These are phyloP conservation scores for Parnassius orleans DNA, from an alignment of 2,888 invertebrate genomes.

Conservation along the genomic window DNA sequence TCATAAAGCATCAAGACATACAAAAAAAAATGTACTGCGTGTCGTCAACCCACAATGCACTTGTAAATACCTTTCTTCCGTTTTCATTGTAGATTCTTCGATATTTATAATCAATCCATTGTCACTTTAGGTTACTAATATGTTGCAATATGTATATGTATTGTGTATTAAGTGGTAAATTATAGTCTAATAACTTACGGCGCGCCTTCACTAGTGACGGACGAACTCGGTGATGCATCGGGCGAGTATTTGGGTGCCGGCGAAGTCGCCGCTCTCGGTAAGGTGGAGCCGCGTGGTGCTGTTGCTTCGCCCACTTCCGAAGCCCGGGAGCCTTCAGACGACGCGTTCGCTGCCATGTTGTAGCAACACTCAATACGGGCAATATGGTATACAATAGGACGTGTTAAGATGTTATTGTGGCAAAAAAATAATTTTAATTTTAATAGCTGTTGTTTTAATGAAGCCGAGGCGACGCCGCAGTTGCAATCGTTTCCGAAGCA, in stretches of 20 bases:
- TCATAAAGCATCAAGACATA: too few species aligned
- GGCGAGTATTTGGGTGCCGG: constrained; percentile 86
- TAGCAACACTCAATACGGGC: constrained; percentile 70
- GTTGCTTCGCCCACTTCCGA: constrained; percentile 77
- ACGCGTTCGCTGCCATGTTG: constrained; percentile 78
- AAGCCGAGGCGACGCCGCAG: too few species aligned
- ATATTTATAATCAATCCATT: too few species aligned
- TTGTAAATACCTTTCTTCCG: too few species aligned
- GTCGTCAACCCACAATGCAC: too few species aligned
- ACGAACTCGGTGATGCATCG: constrained; percentile 92
- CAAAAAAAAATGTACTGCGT: too few species aligned
- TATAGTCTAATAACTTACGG: constrained; percentile 66
- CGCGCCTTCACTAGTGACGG: constrained; percentile 91
- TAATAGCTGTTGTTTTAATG: too few species aligned
- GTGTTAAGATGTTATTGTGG: constrained; percentile 28
- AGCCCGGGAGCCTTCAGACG: constrained; percentile 74
- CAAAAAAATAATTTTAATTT: background rate
- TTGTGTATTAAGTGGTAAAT: background rate
- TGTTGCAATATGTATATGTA: too few species aligned
- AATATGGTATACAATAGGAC: constrained; percentile 5
- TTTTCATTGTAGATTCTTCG: too few species aligned
- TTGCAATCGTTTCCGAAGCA: too few species aligned
- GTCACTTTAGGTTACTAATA: too few species aligned
- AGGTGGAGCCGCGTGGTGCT: constrained; percentile 65
- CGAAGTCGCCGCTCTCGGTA: constrained; percentile 68